Percentiles rank a stretch among this genome's conserved stretches.
Evolutionary conservation across 2,113 vertebrate genomes (phyloP).

Genomic region (Heptranchias perlo): DNA sequence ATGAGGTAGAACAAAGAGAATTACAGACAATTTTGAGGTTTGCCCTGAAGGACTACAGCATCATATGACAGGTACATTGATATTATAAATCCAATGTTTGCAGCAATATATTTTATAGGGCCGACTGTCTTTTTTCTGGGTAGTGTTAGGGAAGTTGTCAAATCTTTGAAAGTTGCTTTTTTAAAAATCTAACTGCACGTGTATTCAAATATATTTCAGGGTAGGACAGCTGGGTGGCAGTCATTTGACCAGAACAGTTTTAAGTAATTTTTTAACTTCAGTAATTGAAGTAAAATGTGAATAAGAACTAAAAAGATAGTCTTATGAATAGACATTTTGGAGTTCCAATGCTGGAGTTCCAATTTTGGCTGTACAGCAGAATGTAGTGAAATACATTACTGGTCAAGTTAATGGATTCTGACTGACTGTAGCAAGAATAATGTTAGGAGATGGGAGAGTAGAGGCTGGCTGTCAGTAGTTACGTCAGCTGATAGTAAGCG

Average conservation of each 20-base stretch:
- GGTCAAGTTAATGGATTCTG: background rate
- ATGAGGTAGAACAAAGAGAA: constrained; percentile 34
- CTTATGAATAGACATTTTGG: too few relatives aligned
- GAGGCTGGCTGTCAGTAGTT: background rate
- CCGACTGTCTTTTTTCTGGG: background rate
- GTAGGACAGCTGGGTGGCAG: too few relatives aligned
- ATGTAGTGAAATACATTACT: background rate
- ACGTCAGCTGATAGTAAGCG: background rate
- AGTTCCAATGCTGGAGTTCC: background rate
- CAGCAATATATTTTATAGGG: background rate
- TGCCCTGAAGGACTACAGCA: constrained; percentile 3
- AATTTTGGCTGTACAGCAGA: background rate
- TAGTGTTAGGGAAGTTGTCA: background rate
- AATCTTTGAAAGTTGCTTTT: background rate
- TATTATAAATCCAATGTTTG: constrained; percentile 26
- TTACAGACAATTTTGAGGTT: constrained; percentile 33
- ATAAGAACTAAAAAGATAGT: too few relatives aligned
- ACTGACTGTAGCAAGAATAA: background rate
- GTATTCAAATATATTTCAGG: too few relatives aligned
- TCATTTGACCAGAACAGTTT: background rate
- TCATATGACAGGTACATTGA: background rate
- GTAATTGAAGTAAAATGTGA: too few relatives aligned
- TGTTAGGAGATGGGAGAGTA: background rate
- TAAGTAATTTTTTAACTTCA: too few relatives aligned
- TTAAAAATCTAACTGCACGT: background rate